Evolutionary conservation across 2,797 vertebrate genomes (phyloP), one percentile per base, ranked within the genome.

Genomic region (Linurgus olivaceus): DNA sequence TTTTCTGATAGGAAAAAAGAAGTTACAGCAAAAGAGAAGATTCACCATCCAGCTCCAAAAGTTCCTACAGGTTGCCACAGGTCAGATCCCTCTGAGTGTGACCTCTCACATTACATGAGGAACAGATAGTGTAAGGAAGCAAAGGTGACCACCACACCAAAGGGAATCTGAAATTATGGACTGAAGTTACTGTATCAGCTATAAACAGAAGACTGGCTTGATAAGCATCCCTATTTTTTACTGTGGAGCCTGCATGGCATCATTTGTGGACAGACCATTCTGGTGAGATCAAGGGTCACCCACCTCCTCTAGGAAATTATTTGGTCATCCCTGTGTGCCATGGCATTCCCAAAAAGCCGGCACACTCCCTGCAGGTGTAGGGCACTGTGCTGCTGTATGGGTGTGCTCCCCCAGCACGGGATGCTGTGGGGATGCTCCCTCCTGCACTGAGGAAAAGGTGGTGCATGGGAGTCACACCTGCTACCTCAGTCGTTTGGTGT

Each of bases 311-410:
- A 85, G 48, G n/a, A 83, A 55, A 80, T 61, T 4, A 38, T 33
- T 3, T 84, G 38, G 14, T 24, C 62, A 47, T 13, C 10, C 19
- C 48, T 1, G 0, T 4, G 12, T 29, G 63, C 11, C 3, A 0
- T 25, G 59, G 19, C 38, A 51, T 23, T 25, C 25, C 68, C 57
- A n/a, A 57, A 91, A 48, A 80, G 47, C 18, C 11, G 0, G 20
- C 8, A 3, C 1, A 2, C 6, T 58, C 29, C 37, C 33, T 44
- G 85, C 57, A 58, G 77, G n/a, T 9, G 31, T 21, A 42, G 0
- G 1, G 45, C 38, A 17, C 16, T 6, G 26, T 4, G 9, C 1
- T 57, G 65, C 38, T 31, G 3, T 21, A 33, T 1, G 1, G 20
- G 9, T 19, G 44, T 4, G 4, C 55, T 58, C 33, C 4, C 7